These are phyloP conservation scores for Epinotia nisella DNA, from an alignment of 2,888 invertebrate genomes.

Conservation along the genomic window DNA sequence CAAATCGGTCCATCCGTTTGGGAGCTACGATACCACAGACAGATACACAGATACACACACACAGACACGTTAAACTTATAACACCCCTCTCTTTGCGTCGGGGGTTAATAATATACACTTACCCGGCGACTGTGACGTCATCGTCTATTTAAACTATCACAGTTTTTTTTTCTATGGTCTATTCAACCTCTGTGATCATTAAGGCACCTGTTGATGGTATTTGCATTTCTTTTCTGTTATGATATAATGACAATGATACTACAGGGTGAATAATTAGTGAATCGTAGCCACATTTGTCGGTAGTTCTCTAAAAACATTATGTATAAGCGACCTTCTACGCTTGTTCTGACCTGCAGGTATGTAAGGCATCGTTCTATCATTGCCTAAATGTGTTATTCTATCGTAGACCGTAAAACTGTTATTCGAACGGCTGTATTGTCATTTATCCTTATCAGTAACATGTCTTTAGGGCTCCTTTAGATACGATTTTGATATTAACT, in stretches of 20 bases:
- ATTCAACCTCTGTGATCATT: neutral
- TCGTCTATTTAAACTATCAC: neutral
- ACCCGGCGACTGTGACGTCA: neutral
- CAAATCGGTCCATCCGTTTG: too few species aligned
- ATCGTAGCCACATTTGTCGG: too few species aligned
- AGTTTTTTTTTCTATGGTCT: neutral
- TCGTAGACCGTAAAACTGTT: neutral
- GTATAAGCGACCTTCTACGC: too few species aligned
- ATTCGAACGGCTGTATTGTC: neutral
- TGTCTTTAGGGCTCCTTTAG: neutral
- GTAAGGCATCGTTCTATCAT: neutral
- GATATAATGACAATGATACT: too few species aligned
- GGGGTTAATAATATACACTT: neutral
- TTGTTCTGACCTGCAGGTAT: neutral
- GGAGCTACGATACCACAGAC: too few species aligned
- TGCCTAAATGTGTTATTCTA: neutral
- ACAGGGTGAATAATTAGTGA: too few species aligned
- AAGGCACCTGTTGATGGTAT: neutral
- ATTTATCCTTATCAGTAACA: neutral
- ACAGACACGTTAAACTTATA: too few species aligned
- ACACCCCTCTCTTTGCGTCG: too few species aligned
- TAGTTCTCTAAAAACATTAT: too few species aligned
- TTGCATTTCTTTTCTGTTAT: conserved; percentile 1
- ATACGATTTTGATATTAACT: neutral
- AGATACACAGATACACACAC: too few species aligned